A percentile compares a stretch with the other conserved stretches of the same genome.
Evolutionary conservation across 2,113 vertebrate genomes (phyloP).

Genomic region (Delphinapterus leucas): DNA sequence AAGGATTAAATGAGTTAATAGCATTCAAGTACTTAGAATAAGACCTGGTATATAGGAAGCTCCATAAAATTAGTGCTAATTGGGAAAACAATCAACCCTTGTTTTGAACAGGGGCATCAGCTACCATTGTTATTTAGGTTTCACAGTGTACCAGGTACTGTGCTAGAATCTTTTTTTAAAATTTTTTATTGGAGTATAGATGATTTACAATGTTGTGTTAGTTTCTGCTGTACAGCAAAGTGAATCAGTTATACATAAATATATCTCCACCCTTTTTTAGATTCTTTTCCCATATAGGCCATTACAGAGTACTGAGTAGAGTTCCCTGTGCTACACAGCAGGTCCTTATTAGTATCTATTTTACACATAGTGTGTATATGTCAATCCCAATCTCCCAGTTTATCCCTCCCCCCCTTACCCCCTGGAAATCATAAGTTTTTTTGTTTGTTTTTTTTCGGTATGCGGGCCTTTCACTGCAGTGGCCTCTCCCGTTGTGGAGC

Average conservation of each 20-base stretch:
- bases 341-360: neutral
- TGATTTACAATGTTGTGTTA: neutral
- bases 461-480: too few relatives aligned
- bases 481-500: too few relatives aligned
- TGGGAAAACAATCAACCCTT: neutral
- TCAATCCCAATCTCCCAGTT: neutral
- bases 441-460: neutral
- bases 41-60: neutral
- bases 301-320: neutral
- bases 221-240: neutral
- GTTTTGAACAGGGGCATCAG: neutral
- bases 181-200: neutral
- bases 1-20: neutral
- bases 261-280: neutral
- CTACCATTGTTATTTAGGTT: neutral
- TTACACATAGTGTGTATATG: neutral
- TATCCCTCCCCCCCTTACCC: rapidly evolving
- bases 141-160: neutral
- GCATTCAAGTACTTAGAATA: neutral
- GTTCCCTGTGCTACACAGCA: neutral
- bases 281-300: neutral
- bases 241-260: neutral
- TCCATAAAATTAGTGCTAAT: neutral
- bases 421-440: neutral
- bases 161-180: neutral